These are phyloP conservation scores for Nomada hirtipes DNA, from an alignment of 2,888 invertebrate genomes.

Conservation along the genomic window DNA sequence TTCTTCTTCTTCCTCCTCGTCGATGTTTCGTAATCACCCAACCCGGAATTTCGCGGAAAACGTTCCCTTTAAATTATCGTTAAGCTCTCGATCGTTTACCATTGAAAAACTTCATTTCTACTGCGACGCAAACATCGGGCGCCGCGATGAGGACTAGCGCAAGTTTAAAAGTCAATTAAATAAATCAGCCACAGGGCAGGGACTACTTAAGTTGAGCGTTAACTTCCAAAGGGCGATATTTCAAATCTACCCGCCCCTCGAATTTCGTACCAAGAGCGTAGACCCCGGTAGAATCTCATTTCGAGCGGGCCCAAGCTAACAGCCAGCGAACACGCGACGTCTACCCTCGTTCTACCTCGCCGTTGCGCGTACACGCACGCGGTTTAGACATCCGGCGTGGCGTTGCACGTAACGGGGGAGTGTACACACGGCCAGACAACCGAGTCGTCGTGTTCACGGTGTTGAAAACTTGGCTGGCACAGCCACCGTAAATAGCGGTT, in stretches of 20 bases:
- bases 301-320: constrained; percentile 41
- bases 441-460: not conserved
- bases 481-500: constrained; percentile 54
- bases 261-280: constrained; percentile 29
- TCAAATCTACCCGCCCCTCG: constrained; percentile 35
- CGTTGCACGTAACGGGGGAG: constrained; percentile 25
- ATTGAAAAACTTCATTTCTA: too few relatives aligned
- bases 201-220: constrained; percentile 11
- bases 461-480: constrained; percentile 49
- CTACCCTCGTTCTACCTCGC: constrained; percentile 40
- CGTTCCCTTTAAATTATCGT: constrained; percentile 19
- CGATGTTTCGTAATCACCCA: constrained; percentile 58
- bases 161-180: constrained; percentile 3
- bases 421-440: not conserved
- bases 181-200: constrained; percentile 22
- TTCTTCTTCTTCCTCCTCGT: too few relatives aligned
- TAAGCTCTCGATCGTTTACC: not conserved
- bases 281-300: constrained; percentile 50
- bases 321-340: constrained; percentile 60
- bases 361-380: constrained; percentile 7
- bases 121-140: too few relatives aligned
- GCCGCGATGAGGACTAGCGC: not conserved
- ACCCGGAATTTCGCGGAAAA: constrained; percentile 54
- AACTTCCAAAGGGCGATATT: constrained; percentile 33
- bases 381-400: constrained; percentile 31